phyloP scores from a whole-genome alignment of 2,888 invertebrate species.

The Thumatha senex region DNA sequence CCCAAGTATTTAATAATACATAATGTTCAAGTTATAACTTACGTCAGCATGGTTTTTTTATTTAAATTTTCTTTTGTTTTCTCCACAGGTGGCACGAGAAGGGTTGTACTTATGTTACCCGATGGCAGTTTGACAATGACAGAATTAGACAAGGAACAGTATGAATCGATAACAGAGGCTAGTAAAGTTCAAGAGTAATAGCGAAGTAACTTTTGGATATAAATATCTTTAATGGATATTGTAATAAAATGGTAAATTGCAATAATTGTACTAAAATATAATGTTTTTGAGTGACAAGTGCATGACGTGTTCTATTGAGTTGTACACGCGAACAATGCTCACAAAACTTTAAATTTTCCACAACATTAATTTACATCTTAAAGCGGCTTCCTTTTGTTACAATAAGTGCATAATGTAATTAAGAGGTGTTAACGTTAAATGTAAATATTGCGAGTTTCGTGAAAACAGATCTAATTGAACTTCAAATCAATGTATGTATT shows the following conservation, averaged over 20 bases:
- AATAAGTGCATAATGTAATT: background rate
- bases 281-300: background rate
- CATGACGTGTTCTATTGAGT: background rate
- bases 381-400: background rate
- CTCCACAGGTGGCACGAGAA: conserved; percentile 88
- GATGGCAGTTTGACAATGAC: conserved; percentile 95
- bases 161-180: conserved; percentile 85
- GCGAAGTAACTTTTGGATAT: background rate
- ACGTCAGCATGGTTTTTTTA: too few species aligned
- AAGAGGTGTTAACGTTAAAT: background rate
- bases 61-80: too few species aligned
- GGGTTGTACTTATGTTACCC: conserved; percentile 92
- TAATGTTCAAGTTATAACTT: too few species aligned
- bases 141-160: conserved; percentile 93
- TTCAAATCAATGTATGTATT: too few species aligned
- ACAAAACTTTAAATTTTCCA: background rate
- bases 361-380: background rate
- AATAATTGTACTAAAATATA: background rate
- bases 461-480: too few species aligned
- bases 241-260: background rate
- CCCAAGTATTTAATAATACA: too few species aligned
- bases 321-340: background rate
- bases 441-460: background rate
- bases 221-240: background rate
- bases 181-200: conserved; percentile 81